Evolutionary conservation across 2,888 invertebrate genomes (phyloP), one percentile per base, ranked within the genome.

Genomic region (Tridacna crocea): DNA sequence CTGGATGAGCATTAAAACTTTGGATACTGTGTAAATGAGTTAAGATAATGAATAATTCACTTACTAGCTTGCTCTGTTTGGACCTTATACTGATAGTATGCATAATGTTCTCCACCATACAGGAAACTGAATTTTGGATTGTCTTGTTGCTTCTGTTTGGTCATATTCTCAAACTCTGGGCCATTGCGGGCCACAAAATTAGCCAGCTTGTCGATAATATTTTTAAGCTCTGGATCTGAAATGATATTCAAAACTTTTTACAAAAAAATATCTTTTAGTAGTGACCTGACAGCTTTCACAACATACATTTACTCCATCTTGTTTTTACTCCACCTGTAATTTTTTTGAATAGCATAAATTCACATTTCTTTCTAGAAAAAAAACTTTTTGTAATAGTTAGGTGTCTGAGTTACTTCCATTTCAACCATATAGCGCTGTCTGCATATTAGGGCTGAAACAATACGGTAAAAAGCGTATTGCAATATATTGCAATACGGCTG

Each of bases 161-260:
- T 99, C 97, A 99, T 99, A 95, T 98, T 97, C 95, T 99, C 99
- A 95, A 99, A 99, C 94, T 99, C 99, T n/a, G 98, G 98, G 76
- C 99, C 99, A 97, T 99, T 99, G 95, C 99, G 92, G 82, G 99
- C 99, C 89, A 99, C 99, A 96, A 99, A 99, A 95, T 98, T 98
- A 19, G 99, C 99, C 92, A 99, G 96, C 96, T 99, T 99, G 96
- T 99, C 99, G 93, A 99, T 99, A 93, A 99, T 99, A 95, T 98
- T 99, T 94, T 97, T 97, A 93, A 99, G 96, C 94, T 99, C 98
- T 93, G 97, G 97, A 96, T 99, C 99, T 95, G 86, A 58, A 93
- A 85, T 36, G 17, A 73, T 6, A 6, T 36, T 2, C 36, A 36
- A 36, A 36, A 36, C 36, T 36, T 36, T 36, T n/a, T 8, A 36